Percentiles rank a stretch among this genome's conserved stretches.
These are phyloP conservation scores for Stichodactyla helianthus DNA, from an alignment of 64 coral and sea anemone genomes.

Conservation along the genomic window DNA sequence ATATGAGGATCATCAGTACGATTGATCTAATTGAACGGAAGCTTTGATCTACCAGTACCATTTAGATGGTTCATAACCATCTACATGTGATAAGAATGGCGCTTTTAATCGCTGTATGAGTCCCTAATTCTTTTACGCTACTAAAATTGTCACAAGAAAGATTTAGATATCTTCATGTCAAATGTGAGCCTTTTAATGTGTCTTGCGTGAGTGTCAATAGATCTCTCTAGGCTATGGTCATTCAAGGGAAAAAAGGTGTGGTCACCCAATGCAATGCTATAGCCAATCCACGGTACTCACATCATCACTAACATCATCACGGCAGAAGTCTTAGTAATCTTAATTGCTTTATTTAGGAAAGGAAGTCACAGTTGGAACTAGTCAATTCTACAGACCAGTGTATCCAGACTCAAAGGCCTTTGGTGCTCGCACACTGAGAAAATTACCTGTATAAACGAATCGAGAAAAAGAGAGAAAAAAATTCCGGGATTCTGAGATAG, in stretches of 20 bases:
- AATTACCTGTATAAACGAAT: neutral
- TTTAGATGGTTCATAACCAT: neutral
- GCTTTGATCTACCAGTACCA: neutral
- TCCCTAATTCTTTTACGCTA: neutral
- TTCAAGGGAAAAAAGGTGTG: neutral
- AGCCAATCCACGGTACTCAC: too few species aligned
- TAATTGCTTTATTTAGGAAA: neutral
- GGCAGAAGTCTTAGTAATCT: neutral
- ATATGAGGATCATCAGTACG: neutral
- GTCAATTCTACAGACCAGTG: neutral
- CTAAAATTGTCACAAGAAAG: neutral
- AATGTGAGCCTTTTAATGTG: neutral
- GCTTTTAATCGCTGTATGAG: neutral
- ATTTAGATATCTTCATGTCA: neutral
- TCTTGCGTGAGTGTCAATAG: neutral
- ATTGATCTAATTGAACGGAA: slow-evolving; percentile 6
- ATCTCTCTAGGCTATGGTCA: too few species aligned
- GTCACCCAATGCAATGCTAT: neutral
- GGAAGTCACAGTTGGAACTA: neutral
- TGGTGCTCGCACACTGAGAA: neutral
- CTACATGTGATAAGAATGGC: neutral
- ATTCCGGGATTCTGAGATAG: neutral
- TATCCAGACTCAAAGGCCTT: neutral
- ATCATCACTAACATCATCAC: too few species aligned
- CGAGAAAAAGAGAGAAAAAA: neutral